Evolutionary conservation across 2,113 vertebrate genomes (phyloP), one percentile per base, ranked within the genome.

Genomic region (Crotalus horridus): DNA sequence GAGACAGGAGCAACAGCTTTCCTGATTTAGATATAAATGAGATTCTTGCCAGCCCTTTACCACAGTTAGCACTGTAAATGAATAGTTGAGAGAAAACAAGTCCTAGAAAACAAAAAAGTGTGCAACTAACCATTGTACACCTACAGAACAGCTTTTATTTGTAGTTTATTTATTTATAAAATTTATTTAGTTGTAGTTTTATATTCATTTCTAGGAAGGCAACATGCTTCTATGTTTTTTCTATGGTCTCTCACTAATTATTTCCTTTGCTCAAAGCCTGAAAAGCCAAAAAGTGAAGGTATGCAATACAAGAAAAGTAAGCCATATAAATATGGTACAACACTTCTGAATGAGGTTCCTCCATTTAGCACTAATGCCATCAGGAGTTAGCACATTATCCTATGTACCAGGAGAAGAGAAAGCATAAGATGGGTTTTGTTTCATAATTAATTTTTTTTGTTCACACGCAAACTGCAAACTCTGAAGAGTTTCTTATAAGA

Each of bases 261-360:
- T 0, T 24, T 93, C 46, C 46, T 94, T 29, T 93, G 2, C 4
- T 1, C 90, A 91, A 86, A 0, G 0, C 26, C n/a, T 90, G 92
- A 90, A 69, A 59, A 55, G 74, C 74, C 87, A 92, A 90, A 24
- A 39, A 53, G 46, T 74, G 81, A 43, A 55, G 0, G 0, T 2
- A 20, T 54, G 56, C 55, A 90, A 87, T 55, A 51, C 39, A 89
- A 33, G 39, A 86, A 85, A 39, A 91, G 8, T 26, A 29, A 43
- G 43, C 0, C 0, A 43, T 29, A 2, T 0, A 0, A 33, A 43
- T 20, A 9, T 33, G 33, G 64, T 26, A 69, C 91, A 2, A 0
- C 0, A 0, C 29, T 53, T 91, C 29, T 61, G 86, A 4, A 21
- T 0, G 46, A 94, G 85, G 48, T 9, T 86, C 56, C 91, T 59